Evolutionary conservation across 1,140 invertebrate genomes (phyloP), one percentile per base, ranked within the genome.

Genomic region (Drosophila setifemur): DNA sequence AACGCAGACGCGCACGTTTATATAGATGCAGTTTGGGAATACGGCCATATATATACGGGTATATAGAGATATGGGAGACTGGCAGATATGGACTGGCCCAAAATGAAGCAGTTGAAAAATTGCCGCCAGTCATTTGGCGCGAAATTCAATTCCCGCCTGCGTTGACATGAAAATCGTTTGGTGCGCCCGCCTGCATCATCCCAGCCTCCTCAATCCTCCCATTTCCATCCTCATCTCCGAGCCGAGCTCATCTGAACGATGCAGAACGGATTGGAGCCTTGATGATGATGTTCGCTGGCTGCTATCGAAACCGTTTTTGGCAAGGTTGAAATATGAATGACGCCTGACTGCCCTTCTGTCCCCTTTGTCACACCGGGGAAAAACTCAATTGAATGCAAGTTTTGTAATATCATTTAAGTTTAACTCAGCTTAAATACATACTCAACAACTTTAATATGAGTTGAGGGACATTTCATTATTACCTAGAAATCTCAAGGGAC

Each of bases 71-170:
- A 49, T 42, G 48, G 35, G 72, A 52, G 35, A 54, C 54, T 57
- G 52, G 21, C 69, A 66, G 71, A 75, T 68, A 57, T 82, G 77
- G 61, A 21, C 48, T 75, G 70, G 57, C 64, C 57, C 72, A 69
- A 83, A 70, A 83, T 60, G 70, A 77, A 74, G 60, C 71, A 68
- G 74, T 72, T 85, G 79, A 85, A 85, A 85, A 79, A 85, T 73
- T 64, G 81, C 81, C 81, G 61, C 61, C 71, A 85, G 81, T 73
- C 75, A 81, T 86, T 85, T 85, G 81, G 81, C 81, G 81, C 81
- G 81, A 85, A 85, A 85, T 85, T 85, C 81, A 85, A 86, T 85
- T 85, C 81, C 81, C 79, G 79, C 74, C 71, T 86, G 75, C 79
- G 81, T 73, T 85, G 81, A 85, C 75, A 81, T 86, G 74, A 70